phyloP scores from a whole-genome alignment of 2,113 vertebrate genomes.

The Riparia riparia region DNA sequence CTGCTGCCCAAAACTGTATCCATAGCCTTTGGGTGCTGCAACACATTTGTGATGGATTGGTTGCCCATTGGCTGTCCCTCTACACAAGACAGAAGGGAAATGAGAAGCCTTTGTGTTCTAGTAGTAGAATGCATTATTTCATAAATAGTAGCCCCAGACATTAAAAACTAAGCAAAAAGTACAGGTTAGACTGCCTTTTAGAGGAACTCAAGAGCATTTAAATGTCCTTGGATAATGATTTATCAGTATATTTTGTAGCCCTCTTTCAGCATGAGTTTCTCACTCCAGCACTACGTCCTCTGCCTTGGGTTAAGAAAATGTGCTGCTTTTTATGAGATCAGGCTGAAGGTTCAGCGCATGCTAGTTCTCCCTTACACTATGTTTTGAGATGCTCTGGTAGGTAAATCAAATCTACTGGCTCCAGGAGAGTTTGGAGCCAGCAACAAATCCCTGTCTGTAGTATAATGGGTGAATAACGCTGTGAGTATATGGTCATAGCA shows the following conservation, averaged over 20 bases:
- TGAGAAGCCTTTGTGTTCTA: neutral
- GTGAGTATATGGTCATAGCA: neutral
- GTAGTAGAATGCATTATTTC: neutral
- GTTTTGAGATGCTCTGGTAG: neutral
- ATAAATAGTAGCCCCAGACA: neutral
- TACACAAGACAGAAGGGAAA: neutral
- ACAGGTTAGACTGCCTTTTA: neutral
- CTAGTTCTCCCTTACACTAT: neutral
- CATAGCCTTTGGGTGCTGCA: fast-evolving
- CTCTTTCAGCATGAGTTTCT: neutral
- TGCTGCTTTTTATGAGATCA: neutral
- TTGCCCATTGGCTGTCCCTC: fast-evolving
- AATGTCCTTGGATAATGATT: neutral
- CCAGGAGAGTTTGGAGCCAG: neutral
- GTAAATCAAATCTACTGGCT: neutral
- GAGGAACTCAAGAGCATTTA: neutral
- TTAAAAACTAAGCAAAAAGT: neutral
- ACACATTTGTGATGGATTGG: neutral
- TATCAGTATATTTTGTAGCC: neutral
- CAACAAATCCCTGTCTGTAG: neutral
- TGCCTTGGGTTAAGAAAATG: neutral
- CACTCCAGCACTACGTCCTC: neutral
- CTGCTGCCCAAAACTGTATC: neutral
- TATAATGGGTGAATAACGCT: neutral
- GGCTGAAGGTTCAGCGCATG: neutral